Evolutionary conservation across 2,797 vertebrate species (phyloP).

Genomic region (Chaetodon trifasciatus): DNA sequence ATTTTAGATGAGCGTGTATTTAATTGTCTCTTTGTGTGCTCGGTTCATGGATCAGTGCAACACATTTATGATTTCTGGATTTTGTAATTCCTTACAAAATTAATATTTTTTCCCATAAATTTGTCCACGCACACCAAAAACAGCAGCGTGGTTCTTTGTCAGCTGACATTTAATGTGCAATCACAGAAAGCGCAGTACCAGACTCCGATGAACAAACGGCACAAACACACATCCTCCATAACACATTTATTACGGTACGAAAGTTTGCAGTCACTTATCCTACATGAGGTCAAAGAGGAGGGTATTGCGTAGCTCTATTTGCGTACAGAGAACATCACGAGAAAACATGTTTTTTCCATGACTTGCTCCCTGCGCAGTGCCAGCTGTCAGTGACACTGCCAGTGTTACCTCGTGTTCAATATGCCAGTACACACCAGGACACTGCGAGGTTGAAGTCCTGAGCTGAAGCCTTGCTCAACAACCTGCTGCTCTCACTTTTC

Average conservation of each 20-base stretch:
- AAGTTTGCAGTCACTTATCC: constrained; percentile 37
- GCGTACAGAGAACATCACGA: constrained; percentile 65
- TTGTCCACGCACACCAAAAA: neutral
- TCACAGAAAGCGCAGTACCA: neutral
- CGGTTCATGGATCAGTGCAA: neutral
- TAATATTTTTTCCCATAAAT: neutral
- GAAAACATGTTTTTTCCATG: constrained; percentile 79
- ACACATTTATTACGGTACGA: constrained; percentile 28
- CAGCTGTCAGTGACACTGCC: constrained; percentile 63
- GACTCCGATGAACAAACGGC: constrained; percentile 13
- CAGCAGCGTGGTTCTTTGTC: neutral
- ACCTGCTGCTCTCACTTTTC: constrained; percentile 9
- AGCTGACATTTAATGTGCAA: neutral
- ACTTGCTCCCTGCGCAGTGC: constrained; percentile 49
- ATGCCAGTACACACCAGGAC: constrained; percentile 53
- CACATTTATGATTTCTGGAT: neutral
- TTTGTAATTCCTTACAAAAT: neutral
- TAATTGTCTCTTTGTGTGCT: neutral
- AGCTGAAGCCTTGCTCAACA: constrained; percentile 52
- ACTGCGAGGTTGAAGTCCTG: constrained; percentile 59
- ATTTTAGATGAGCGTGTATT: neutral
- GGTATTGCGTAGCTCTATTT: constrained; percentile 73
- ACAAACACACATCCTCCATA: constrained; percentile 15
- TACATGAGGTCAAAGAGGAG: constrained; percentile 54
- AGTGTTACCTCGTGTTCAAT: constrained; percentile 50